These are phyloP conservation scores for Cepphus grylle DNA, from an alignment of 2,113 vertebrate genomes.

Conservation along the genomic window DNA sequence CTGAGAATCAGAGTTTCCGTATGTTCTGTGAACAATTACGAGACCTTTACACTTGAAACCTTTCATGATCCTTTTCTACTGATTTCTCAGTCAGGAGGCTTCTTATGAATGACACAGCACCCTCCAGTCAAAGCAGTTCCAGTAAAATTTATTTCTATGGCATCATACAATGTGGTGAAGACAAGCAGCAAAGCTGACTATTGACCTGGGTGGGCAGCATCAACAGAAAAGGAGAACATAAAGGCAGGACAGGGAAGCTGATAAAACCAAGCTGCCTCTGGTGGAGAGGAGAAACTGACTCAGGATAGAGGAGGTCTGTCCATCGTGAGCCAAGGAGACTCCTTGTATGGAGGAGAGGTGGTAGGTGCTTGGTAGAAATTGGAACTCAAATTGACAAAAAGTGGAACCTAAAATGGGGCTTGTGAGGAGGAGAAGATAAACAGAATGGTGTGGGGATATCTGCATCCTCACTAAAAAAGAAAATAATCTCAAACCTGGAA, in stretches of 20 bases:
- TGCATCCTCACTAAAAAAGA: neutral
- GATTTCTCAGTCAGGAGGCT: neutral
- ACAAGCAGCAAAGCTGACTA: neutral
- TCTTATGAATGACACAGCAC: neutral
- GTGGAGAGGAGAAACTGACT: neutral
- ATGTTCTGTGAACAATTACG: neutral
- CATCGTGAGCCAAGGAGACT: neutral
- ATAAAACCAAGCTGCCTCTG: neutral
- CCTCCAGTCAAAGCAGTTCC: neutral
- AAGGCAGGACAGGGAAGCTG: neutral
- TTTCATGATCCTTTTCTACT: neutral
- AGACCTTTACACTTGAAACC: neutral
- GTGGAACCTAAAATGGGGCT: neutral
- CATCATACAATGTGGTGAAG: neutral
- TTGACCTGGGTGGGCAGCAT: neutral
- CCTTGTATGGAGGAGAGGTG: neutral
- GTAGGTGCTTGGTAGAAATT: neutral
- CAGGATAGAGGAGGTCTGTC: neutral
- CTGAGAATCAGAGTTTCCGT: neutral
- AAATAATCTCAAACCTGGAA: neutral
- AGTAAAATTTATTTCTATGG: neutral
- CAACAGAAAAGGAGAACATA: neutral
- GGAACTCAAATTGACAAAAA: neutral
- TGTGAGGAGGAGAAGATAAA: neutral
- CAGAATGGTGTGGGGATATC: neutral